Percentiles rank a stretch among this genome's conserved stretches.
phyloP scores from a whole-genome alignment of 2,113 vertebrate species.

The Herpailurus yagouaroundi region DNA sequence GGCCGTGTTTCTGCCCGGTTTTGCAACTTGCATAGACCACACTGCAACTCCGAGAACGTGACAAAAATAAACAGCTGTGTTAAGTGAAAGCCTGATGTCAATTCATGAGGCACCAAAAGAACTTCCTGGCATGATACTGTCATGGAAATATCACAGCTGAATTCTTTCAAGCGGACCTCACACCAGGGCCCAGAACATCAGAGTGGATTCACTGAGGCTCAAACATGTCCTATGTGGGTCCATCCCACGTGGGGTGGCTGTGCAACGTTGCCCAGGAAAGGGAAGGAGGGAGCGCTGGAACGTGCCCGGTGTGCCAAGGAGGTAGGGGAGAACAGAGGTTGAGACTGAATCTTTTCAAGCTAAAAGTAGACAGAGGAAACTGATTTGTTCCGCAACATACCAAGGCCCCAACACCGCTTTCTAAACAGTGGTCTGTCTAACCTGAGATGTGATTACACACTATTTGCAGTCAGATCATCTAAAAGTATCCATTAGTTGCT shows the following conservation, averaged over 20 bases:
- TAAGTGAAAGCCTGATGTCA: neutral
- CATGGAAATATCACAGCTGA: neutral
- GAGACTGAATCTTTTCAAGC: neutral
- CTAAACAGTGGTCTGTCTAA: neutral
- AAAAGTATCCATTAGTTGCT: too few relatives aligned
- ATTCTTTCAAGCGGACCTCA: neutral
- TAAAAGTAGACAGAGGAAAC: neutral
- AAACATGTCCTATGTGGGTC: accelerated
- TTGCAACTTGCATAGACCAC: neutral
- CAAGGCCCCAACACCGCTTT: neutral
- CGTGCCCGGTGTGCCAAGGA: neutral
- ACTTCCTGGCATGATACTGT: neutral
- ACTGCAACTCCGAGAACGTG: neutral
- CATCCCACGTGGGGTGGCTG: accelerated
- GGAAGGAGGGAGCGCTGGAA: accelerated
- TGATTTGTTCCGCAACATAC: neutral
- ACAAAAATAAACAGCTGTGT: neutral
- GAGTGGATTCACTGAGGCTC: neutral
- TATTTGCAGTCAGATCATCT: neutral
- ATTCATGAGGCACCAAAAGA: neutral
- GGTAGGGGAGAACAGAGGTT: too few relatives aligned
- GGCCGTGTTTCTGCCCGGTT: neutral
- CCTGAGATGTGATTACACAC: accelerated
- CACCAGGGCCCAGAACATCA: neutral
- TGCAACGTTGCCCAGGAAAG: neutral